Base-by-base conservation (phyloP, 2,113 vertebrate genomes). In the Dicerorhinus sumatrensis region DNA sequence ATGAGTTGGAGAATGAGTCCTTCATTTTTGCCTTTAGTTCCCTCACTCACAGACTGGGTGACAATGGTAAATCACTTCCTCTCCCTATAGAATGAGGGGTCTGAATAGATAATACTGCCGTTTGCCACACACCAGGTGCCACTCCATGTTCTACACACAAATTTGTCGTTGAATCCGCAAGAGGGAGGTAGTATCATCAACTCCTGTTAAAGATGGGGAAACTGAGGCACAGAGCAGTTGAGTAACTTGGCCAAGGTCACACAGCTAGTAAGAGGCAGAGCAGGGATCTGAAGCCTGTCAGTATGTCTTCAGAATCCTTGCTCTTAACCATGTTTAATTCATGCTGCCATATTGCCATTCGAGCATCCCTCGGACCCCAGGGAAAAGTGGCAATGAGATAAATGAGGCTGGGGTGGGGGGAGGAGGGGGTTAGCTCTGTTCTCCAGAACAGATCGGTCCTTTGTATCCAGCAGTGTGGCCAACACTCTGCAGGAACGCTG, bases 381-480 rank as follows among this genome's bases (percentile, higher is more conserved):
- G 85, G 18, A 46, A 13, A 36, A 76, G 85, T 10, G 70, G 76
- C 29, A 0, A 21, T 65, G 73, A 85, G 86, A n/a, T 3, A 9
- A 12, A 42, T 0, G 51, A 39, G 91, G 81, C 89, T 9, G 18
- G 25, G 18, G 25, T 72, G 54, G 39, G 25, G 18, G 18, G 54
- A 36, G 21, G 18, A 1, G 18, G 6, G 16, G 46, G 56, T 42
- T 2, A 4, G 42, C 23, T 21, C 18, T n/a, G 13, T 6, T 29
- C 33, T 46, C 29, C 36, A 14, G 85, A 21, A 25, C 13, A 16
- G 31, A 56, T 5, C 0, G 0, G 7, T 8, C 56, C 29, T 39
- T 56, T 16, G n/a, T 36, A 5, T 31, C 65, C 4, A 58, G 65
- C 60, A 3, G 42, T 0, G 3, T 0, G 9, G 62, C 6, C 1